Base-by-base conservation (phyloP, 2,888 invertebrate species). In the Melanchra persicariae region DNA sequence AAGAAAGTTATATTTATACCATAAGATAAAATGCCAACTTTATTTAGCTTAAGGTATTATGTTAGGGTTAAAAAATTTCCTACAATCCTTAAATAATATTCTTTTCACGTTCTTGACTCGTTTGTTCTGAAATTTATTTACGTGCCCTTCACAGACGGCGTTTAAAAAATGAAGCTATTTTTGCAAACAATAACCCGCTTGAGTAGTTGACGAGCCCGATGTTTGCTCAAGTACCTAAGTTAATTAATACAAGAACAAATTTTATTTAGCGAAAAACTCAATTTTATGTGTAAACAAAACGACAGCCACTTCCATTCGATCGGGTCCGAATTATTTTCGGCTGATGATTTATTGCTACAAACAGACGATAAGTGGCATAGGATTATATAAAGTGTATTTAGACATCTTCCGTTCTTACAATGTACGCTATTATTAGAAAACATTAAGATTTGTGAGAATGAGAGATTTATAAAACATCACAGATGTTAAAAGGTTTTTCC, bases 191-290 rank as follows among this genome's bases (percentile, higher is more conserved):
- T 85, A 88, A 82, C 84, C 79, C 77, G 79, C 81, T 78, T 26
- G 52, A 66, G 59, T 79, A 81, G 84, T 80, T 86, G 87, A 86
- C 82, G 80, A 81, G 82, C 79, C 83, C 78, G 75, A 84, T 89
- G 89, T 91, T 89, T 89, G 87, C 85, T 86, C 83, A 85, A 91
- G 87, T 86, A 79, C 86, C 90, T 91, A 87, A 89, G 88, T 89
- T 91, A 91, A 92, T 92, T 91, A 91, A 91, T 89, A 89, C 87
- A 87, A 82, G 87, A 81, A 83, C 86, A 88, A 88, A 89, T 91
- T 92, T 91, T 89, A 91, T 91, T 90, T 87, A 82, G 85, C 87
- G 87, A 88, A 89, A 91, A 91, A 91, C 87, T 90, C 92, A 91
- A 92, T 92, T 92, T 91, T 89, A 85, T 86, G 81, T 77, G 87